A percentile compares a stretch with the other conserved stretches of the same genome.
Conservation (phyloP, 1,140 invertebrate genomes). For the Lepidotrigona ventralis region DNA sequence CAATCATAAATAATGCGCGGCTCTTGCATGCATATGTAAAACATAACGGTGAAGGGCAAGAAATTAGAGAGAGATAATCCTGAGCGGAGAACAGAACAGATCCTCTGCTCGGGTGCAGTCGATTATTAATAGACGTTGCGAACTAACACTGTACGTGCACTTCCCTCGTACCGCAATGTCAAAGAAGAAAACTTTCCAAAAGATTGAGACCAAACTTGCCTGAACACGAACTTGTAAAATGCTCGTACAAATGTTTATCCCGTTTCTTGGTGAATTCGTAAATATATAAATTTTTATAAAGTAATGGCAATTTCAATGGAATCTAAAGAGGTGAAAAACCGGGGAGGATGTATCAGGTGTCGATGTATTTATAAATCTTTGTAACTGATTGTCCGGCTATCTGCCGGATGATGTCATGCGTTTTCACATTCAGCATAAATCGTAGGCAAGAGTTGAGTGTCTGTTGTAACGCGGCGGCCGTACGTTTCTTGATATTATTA, state of each 20-base stretch:
- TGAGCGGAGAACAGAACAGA: conserved; percentile 20
- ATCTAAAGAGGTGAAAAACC: not conserved
- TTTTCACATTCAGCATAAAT: conserved; percentile 43
- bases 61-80: conserved; percentile 46
- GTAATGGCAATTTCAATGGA: not conserved
- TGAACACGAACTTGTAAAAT: too few species aligned
- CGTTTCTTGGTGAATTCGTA: too few species aligned
- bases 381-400: conserved; percentile 39
- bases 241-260: too few species aligned
- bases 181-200: not conserved
- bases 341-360: too few species aligned
- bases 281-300: not conserved
- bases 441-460: conserved; percentile 37
- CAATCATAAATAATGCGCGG: conserved; percentile 46
- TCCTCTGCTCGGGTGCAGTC: not conserved
- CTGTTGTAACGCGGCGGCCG: conserved; percentile 21
- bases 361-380: conserved; percentile 35
- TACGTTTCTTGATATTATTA: conserved; percentile 40
- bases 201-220: too few species aligned
- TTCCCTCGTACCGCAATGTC: not conserved
- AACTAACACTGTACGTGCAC: not conserved
- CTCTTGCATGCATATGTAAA: conserved; percentile 8
- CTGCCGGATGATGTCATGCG: conserved; percentile 37
- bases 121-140: conserved; percentile 36
- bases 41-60: conserved; percentile 36